phyloP scores from a whole-genome alignment of 1,140 invertebrate genomes.

The Marisa cornuarietis region DNA sequence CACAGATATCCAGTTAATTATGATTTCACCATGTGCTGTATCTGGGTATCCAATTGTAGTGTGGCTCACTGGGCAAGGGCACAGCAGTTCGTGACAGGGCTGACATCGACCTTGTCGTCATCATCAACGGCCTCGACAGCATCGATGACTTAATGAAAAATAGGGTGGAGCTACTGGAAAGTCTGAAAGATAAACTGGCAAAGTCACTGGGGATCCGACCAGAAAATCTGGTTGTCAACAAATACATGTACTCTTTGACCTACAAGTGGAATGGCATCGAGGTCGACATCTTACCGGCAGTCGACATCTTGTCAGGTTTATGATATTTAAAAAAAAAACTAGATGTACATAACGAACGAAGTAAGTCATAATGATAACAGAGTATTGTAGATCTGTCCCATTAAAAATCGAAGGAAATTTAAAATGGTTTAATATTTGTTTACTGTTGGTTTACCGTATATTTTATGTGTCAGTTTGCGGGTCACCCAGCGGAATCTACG shows the following conservation, averaged over 20 bases:
- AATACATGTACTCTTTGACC: not conserved
- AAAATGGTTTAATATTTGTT: too few relatives aligned
- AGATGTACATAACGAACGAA: too few relatives aligned
- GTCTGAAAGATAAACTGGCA: not conserved
- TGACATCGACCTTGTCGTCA: constrained; percentile 23
- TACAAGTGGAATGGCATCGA: constrained; percentile 9
- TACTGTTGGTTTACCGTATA: too few relatives aligned
- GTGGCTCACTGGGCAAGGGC: constrained; percentile 16
- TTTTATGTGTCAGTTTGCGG: too few relatives aligned
- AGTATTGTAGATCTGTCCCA: too few relatives aligned
- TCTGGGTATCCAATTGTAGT: not conserved
- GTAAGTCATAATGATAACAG: too few relatives aligned
- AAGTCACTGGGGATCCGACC: not conserved
- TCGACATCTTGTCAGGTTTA: not conserved
- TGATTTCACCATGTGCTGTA: too few relatives aligned
- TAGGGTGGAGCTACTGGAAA: not conserved
- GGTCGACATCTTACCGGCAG: constrained; percentile 13
- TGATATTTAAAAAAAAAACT: too few relatives aligned
- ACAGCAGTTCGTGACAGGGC: constrained; percentile 8
- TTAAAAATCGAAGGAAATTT: too few relatives aligned
- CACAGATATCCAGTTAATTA: too few relatives aligned
- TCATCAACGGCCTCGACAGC: not conserved
- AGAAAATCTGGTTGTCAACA: not conserved
- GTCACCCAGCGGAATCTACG: too few relatives aligned
- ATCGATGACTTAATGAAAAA: not conserved